Percentiles rank a stretch among this genome's conserved stretches.
Conservation (phyloP, 2,888 invertebrate species). For the Cacoxenus indagator region DNA sequence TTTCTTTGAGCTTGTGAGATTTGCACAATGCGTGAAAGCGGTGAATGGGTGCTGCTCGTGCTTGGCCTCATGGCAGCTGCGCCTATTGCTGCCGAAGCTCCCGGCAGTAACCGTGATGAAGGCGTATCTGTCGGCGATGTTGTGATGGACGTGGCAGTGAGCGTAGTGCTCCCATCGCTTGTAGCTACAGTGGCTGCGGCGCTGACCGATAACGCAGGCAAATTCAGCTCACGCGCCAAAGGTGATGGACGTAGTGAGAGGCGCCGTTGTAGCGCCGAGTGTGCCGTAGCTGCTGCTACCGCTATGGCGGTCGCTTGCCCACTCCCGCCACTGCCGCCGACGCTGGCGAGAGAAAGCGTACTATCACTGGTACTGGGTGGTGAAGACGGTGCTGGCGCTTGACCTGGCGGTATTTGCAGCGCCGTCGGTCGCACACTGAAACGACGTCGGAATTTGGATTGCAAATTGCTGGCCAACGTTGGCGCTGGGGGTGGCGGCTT, state of each 20-base stretch:
- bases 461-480: constrained; percentile 5
- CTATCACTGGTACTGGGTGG: constrained; percentile 15
- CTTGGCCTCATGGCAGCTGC: constrained; percentile 42
- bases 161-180: constrained; percentile 32
- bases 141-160: neutral
- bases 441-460: constrained; percentile 66
- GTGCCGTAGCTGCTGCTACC: constrained; percentile 40
- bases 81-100: neutral
- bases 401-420: constrained; percentile 68
- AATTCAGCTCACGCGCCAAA: constrained; percentile 60
- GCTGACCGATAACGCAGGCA: constrained; percentile 29
- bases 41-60: constrained; percentile 68
- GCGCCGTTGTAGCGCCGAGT: constrained; percentile 66
- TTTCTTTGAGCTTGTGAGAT: constrained; percentile 70
- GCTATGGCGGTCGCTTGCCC: constrained; percentile 27
- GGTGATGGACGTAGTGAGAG: constrained; percentile 69
- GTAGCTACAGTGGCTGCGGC: constrained; percentile 22
- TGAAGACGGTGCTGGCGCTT: constrained; percentile 61
- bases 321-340: neutral
- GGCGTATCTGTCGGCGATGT: constrained; percentile 26
- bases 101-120: constrained; percentile 50
- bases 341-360: constrained; percentile 15
- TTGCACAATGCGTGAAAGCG: constrained; percentile 69
- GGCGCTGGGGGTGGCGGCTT: constrained; percentile 30
- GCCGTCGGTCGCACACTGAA: constrained; percentile 69